Evolutionary conservation across 2,888 invertebrate genomes (phyloP).

Genomic region (Aphodius granarius): DNA sequence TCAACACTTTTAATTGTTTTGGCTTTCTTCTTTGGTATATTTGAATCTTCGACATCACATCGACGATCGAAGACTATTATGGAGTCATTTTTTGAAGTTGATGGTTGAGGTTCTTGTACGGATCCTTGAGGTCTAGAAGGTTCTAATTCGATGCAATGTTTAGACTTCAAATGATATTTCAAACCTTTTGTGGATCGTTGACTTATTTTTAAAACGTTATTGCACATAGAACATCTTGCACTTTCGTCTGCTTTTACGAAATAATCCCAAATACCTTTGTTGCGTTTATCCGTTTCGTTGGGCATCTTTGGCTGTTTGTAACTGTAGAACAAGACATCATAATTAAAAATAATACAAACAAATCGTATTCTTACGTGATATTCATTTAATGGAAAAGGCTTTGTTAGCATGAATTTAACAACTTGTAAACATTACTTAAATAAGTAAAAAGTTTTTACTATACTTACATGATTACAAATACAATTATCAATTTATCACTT

Average conservation of each 20-base stretch:
- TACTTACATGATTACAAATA: not conserved
- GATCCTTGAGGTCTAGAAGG: not conserved
- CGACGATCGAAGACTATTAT: not conserved
- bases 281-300: not conserved
- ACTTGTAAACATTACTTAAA: not conserved
- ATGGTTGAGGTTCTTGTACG: not conserved
- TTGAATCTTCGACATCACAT: not conserved
- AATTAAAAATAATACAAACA: not conserved
- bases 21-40: not conserved
- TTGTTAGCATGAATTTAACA: not conserved
- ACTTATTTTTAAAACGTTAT: not conserved
- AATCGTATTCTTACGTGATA: too few species aligned
- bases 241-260: not conserved
- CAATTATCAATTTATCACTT: not conserved
- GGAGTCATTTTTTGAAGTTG: not conserved
- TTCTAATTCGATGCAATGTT: not conserved
- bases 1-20: not conserved
- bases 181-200: not conserved
- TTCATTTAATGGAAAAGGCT: too few species aligned
- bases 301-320: not conserved
- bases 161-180: not conserved
- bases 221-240: not conserved
- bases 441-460: not conserved
- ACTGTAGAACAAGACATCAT: not conserved
- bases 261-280: not conserved